Base-by-base conservation (phyloP, 2,888 invertebrate genomes). In the Sinodicranocentrus sp. region DNA sequence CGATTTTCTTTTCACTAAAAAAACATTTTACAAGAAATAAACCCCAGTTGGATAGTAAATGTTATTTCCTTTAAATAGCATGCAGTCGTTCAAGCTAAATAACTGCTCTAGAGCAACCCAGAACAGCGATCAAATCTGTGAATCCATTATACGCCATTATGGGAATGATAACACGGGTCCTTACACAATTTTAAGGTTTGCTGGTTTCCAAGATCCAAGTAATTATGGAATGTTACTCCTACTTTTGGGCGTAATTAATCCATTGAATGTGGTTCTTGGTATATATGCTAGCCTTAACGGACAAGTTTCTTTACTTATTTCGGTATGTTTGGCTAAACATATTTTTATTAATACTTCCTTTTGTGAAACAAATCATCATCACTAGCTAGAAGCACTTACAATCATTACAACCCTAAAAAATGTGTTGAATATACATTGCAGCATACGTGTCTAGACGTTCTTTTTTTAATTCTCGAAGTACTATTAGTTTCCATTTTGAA, bases 401-500 rank as follows among this genome's bases (percentile, higher is more conserved):
- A 21, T 21, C n/a, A 21, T 13, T 25, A 25, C 17, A 63, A 26
- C n/a, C n/a, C n/a, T n/a, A n/a, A n/a, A n/a, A n/a, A n/a, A n/a
- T n/a, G n/a, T 10, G n/a, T 26, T 13, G 13, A 2, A 39, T 23
- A 67, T 44, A 19, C 25, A 26, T 26, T 72, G 19, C 65, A 82
- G 82, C 82, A 82, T 52, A n/a, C 76, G 33, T n/a, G 44, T 13
- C 15, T 82, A 33, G 82, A 82, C 25, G 39, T 63, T 17, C 61
- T 63, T 13, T 61, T 76, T 15, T 43, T 82, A 25, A 15, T 77
- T 10, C 25, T 71, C 44, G 76, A 83, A 65, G 26, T 76, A 15
- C 26, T 25, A 10, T 44, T 71, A 0, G 39, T 83, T 1, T 21
- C 44, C 5, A 17, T 71, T 5, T 15, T 83, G n/a, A 33, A 57